Evolutionary conservation across 2,888 invertebrate genomes (phyloP), one percentile per base, ranked within the genome.

Genomic region (Ornithoptera alexandrae): DNA sequence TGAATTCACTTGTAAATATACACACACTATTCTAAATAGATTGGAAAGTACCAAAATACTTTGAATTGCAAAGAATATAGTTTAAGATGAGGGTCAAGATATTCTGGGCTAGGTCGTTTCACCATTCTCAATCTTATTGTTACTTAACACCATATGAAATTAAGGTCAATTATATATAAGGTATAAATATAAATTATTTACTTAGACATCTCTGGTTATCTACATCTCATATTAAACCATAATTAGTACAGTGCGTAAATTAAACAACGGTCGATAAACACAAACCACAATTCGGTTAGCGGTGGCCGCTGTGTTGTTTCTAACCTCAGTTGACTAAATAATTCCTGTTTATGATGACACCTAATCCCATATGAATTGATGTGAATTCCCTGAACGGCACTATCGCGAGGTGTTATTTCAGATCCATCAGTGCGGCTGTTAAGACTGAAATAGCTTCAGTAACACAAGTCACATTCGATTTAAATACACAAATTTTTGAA

Each of bases 281-380:
- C 76, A 78, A 78, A 79, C 78, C 81, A 83, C 81, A 82, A 80
- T 79, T 81, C 79, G 76, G 82, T 84, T 81, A 82, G 76, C 79
- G 82, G 83, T 84, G 84, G 86, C 84, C 83, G 84, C 20, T 57
- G 79, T 59, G 87, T 90, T 90, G 89, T 86, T 90, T 88, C 88
- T 89, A 91, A 90, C 90, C 90, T 90, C 90, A 89, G 83, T 84
- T 84, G 90, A 87, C 87, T 87, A 90, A 92, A 92, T 92, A 91
- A 90, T 86, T 90, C 91, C 88, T 90, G 90, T 92, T 92, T 92
- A 92, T 90, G 92, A 92, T 90, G 92, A 91, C 91, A 92, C 86
- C 88, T 88, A 90, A 92, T 92, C 92, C 90, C 89, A 83, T 90
- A 91, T 90, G 88, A 90, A 90, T 90, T 90, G 90, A 90, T 88